Percentiles rank a stretch among this genome's conserved stretches.
phyloP scores from a whole-genome alignment of 2,113 vertebrate species.

The Leptocoma aspasia region DNA sequence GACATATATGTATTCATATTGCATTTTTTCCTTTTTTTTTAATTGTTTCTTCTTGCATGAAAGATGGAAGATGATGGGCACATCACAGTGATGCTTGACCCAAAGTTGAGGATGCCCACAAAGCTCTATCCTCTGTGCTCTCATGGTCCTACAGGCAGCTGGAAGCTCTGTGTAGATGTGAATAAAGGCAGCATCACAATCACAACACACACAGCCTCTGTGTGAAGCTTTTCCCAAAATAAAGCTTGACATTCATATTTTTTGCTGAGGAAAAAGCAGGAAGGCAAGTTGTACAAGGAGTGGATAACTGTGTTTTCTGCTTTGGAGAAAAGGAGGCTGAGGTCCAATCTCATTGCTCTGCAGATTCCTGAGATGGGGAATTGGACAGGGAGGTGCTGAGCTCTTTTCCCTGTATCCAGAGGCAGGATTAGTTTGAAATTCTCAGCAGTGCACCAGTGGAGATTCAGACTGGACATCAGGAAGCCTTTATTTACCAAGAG shows the following conservation, averaged over 20 bases:
- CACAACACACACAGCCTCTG: background rate
- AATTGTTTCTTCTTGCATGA: background rate
- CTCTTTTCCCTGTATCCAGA: background rate
- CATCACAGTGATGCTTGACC: too few relatives aligned
- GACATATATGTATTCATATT: background rate
- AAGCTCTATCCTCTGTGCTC: background rate
- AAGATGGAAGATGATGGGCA: background rate
- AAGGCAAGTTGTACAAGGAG: background rate
- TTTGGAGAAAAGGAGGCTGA: background rate
- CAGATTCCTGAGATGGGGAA: background rate
- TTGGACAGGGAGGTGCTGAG: background rate
- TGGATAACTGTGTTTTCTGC: background rate
- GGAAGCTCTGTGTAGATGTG: background rate
- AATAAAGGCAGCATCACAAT: background rate
- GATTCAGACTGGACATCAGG: background rate
- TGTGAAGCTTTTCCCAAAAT: background rate
- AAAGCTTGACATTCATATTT: background rate
- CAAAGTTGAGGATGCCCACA: background rate
- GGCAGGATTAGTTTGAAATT: background rate
- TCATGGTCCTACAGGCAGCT: background rate
- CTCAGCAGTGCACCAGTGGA: background rate
- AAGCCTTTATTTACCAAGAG: background rate
- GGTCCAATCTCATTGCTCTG: background rate
- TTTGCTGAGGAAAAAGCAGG: background rate
- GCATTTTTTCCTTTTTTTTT: background rate